A percentile compares a stretch with the other conserved stretches of the same genome.
Evolutionary conservation across 2,113 vertebrate genomes (phyloP).

Genomic region (Taxidea taxus): DNA sequence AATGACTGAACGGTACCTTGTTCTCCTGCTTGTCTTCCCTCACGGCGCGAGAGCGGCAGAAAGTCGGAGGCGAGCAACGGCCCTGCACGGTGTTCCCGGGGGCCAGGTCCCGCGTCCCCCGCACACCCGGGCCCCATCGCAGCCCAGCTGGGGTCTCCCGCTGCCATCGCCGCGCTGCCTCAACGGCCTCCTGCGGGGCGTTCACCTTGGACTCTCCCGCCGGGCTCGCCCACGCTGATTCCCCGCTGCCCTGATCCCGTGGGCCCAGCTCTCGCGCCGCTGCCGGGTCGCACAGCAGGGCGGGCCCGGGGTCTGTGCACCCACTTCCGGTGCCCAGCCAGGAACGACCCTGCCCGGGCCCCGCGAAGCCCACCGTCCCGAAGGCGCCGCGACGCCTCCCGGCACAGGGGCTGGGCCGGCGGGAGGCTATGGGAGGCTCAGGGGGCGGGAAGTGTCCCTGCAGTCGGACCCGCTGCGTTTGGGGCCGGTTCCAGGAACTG

Average conservation of each 20-base stretch:
- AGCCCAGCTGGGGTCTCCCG: not conserved
- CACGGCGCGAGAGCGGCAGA: not conserved
- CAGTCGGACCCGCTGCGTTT: not conserved
- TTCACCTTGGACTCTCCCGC: too few species aligned
- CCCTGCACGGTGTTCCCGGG: fast-evolving
- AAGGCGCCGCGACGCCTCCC: not conserved
- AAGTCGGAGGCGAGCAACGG: not conserved
- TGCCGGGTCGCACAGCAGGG: not conserved
- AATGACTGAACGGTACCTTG: not conserved
- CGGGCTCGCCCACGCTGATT: too few species aligned
- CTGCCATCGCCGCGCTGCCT: fast-evolving
- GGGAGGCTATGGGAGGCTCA: fast-evolving
- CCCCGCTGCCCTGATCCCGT: too few species aligned
- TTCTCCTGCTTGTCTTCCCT: not conserved
- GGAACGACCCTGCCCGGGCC: not conserved
- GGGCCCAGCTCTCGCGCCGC: fast-evolving
- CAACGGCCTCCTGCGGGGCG: not conserved
- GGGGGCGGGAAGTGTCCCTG: not conserved
- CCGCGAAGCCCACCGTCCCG: not conserved
- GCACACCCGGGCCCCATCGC: not conserved
- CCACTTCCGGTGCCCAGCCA: fast-evolving
- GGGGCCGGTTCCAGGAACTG: not conserved
- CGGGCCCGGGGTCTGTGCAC: fast-evolving
- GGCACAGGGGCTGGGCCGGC: fast-evolving
- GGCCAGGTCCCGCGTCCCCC: too few species aligned